Evolutionary conservation across 2,888 invertebrate species (phyloP).

Genomic region (Apomyelois bistriatella): DNA sequence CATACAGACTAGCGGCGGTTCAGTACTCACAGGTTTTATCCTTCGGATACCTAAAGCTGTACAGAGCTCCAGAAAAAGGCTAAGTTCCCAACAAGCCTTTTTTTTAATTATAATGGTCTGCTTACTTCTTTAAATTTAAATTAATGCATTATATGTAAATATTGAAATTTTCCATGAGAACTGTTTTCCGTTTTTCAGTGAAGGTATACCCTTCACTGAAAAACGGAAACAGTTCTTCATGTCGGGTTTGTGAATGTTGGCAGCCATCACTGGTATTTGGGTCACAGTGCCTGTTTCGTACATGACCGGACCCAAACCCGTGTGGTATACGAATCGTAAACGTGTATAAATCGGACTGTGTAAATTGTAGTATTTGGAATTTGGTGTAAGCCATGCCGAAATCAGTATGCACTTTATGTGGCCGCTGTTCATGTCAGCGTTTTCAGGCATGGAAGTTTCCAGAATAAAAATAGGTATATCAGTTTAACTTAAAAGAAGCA

Average conservation of each 20-base stretch:
- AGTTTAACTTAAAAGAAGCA: too few relatives aligned
- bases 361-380: not conserved
- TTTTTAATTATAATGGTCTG: too few relatives aligned
- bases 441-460: not conserved
- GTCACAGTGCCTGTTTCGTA: slow-evolving; percentile 3
- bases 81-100: too few relatives aligned
- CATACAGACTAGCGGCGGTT: too few relatives aligned
- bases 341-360: not conserved
- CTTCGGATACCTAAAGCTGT: too few relatives aligned
- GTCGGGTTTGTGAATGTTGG: not conserved
- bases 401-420: not conserved
- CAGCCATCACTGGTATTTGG: slow-evolving; percentile 1
- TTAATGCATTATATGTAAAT: too few relatives aligned
- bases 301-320: not conserved
- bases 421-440: not conserved
- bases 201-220: not conserved
- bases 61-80: too few relatives aligned
- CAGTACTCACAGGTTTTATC: too few relatives aligned
- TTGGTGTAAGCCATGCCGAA: not conserved
- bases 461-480: too few relatives aligned
- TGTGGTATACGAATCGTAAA: not conserved
- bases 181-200: too few relatives aligned
- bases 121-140: too few relatives aligned
- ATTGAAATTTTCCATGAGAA: not conserved
- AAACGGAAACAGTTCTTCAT: not conserved